Evolutionary conservation across 2,113 vertebrate species (phyloP), one percentile per base, ranked within the genome.

Genomic region (Solea senegalensis): DNA sequence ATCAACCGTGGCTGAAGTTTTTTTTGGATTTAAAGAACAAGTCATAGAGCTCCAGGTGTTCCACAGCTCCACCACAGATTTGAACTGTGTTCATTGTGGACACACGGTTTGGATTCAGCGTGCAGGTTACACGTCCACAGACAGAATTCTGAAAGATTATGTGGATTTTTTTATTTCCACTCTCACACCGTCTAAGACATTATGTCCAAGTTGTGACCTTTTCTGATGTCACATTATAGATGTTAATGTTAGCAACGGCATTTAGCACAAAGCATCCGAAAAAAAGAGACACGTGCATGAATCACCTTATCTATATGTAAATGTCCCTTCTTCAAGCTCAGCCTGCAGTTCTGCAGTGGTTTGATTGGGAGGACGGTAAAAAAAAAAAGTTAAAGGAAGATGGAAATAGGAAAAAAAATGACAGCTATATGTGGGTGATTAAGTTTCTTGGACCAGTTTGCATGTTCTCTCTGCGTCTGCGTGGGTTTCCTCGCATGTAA

Each of bases 171-270:
- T 4, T 49, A 13, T 28, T 16, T 54, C 72, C 1, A 7, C 44
- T 12, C 15, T 16, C 62, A 74, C 27, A 44, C 9, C 54, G 67
- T 78, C 40, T 26, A 13, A 67, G 48, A 9, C 68, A 54, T 60
- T 21, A 74, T 72, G 73, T 46, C 14, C 43, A 65, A 69, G 53
- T 45, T 39, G 51, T 83, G 88, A 86, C 88, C 83, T 84, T 87
- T 84, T 49, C 43, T 44, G 56, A 45, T 49, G 66, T 67, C 40
- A 2, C 67, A 78, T 81, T 76, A 83, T 51, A 66, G 67, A 83
- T 83, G 61, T 88, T 85, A 83, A 88, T 57, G 52, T 85, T 84
- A 64, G 60, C 53, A 80, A 74, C 81, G 81, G 65, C 88, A 83
- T 91, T 87, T 82, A 39, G 67, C 7, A 28, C 21, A 34, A 21